phyloP scores from a whole-genome alignment of 1,140 invertebrate genomes.

The Zaprionus capensis region DNA sequence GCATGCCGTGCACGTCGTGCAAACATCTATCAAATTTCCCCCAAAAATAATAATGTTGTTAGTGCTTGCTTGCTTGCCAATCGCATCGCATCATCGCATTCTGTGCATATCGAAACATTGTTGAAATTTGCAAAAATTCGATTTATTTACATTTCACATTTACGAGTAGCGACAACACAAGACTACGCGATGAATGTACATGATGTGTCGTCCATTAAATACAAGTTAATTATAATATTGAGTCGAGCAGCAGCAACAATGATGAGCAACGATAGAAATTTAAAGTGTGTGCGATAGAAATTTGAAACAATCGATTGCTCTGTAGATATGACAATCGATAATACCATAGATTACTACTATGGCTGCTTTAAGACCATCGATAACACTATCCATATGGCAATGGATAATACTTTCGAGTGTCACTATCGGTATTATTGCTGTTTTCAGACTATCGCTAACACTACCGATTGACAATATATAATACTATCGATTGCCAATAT shows the following conservation, averaged over 20 bases:
- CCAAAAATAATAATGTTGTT: slow-evolving; percentile 28
- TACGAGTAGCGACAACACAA: slow-evolving; percentile 46
- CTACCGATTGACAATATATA: too few species aligned
- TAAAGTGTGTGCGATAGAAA: not conserved
- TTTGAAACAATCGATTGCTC: too few species aligned
- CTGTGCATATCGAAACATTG: slow-evolving; percentile 15
- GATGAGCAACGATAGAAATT: not conserved
- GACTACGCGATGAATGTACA: slow-evolving; percentile 60
- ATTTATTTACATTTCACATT: slow-evolving; percentile 70
- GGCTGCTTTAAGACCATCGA: too few species aligned
- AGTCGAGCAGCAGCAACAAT: not conserved
- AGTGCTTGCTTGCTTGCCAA: slow-evolving; percentile 7
- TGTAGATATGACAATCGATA: too few species aligned
- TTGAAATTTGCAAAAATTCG: slow-evolving; percentile 70
- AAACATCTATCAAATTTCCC: slow-evolving; percentile 40
- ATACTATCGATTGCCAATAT: too few species aligned
- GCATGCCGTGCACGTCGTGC: slow-evolving; percentile 29
- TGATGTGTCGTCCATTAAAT: slow-evolving; percentile 29
- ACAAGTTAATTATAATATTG: slow-evolving; percentile 14
- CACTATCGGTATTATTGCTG: too few species aligned
- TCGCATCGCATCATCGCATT: not conserved
- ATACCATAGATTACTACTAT: too few species aligned
- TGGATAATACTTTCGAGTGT: too few species aligned
- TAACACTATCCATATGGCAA: too few species aligned
- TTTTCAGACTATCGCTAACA: too few species aligned